Base-by-base conservation (phyloP, 2,888 invertebrate species). In the Eulithis prunata region DNA sequence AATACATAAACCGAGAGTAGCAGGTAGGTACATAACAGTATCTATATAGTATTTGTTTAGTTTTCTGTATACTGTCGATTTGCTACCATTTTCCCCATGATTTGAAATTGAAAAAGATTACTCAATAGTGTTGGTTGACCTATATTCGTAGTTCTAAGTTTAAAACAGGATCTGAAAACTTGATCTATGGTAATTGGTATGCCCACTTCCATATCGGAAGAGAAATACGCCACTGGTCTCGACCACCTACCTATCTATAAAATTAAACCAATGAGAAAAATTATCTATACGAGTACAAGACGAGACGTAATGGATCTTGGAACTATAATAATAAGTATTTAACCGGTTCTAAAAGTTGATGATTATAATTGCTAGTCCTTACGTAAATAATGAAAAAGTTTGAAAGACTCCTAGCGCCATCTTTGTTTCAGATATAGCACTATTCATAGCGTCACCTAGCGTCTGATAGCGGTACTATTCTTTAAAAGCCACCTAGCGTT, bases 201-300 rank as follows among this genome's bases (percentile, higher is more conserved):
- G 49, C 41, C 45, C 21, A 41, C 62, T 57, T 67, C 60, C 60
- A 60, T 60, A 63, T 49, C 43, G 46, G 63, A 67, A 57, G 63
- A 58, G 60, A 67, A 63, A 63, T 67, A 67, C 62, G 13, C 41
- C 36, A 51, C 64, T 32, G 3, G 64, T 64, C 54, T 64, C 4
- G 43, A n/a, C 41, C 28, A 41, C 51, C 46, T 32, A 28, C n/a
- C n/a, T n/a, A n/a, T n/a, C n/a, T 43, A 57, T 21, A 54, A 5
- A 60, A 43, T 32, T 41, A 62, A 28, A 51, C 32, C 7, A 38
- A 61, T 36, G 36, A 43, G 45, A 52, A 11, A 52, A 52, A 46
- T 43, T 36, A n/a, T 8, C 8, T 38, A 2, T 3, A 1, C 5
- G 5, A 11, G 11, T 21, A 32, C 32, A 6, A 32, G 5, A 32